phyloP scores from a whole-genome alignment of 2,113 vertebrate species.

The Catharus minimus region DNA sequence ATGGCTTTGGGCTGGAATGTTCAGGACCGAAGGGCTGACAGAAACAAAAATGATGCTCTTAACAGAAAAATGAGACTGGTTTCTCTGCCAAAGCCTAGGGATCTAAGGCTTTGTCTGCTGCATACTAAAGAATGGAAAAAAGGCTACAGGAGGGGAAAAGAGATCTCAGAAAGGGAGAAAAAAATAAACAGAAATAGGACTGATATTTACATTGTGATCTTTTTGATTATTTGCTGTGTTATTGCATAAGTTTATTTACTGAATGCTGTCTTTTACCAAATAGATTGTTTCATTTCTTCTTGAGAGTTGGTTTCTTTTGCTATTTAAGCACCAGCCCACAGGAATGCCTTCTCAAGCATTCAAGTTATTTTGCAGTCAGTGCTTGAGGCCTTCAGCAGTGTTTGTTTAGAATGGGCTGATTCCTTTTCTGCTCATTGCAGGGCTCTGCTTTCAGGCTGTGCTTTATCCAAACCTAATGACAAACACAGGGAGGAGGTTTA shows the following conservation, averaged over 20 bases:
- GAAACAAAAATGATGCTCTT: background rate
- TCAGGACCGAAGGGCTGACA: background rate
- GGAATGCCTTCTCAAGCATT: background rate
- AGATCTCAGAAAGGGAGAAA: background rate
- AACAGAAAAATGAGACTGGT: slow-evolving; percentile 28
- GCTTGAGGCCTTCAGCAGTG: background rate
- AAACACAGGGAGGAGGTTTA: background rate
- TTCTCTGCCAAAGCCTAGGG: slow-evolving; percentile 8
- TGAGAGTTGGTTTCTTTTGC: slow-evolving; percentile 5
- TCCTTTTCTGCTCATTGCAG: background rate
- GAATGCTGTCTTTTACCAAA: background rate
- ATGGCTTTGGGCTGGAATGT: background rate
- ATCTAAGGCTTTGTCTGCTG: slow-evolving; percentile 13
- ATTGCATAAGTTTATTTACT: background rate
- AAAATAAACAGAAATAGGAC: background rate
- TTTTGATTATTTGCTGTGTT: slow-evolving; percentile 1
- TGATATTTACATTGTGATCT: background rate
- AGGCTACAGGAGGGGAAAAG: background rate
- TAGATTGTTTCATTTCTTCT: background rate
- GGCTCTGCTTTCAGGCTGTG: background rate
- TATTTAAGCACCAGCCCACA: background rate
- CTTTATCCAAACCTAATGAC: background rate
- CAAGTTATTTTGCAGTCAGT: background rate
- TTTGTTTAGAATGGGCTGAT: background rate
- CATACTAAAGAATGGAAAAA: slow-evolving; percentile 3